Conservation (phyloP, 2,888 invertebrate genomes). For the Leptinotarsa juncta region DNA sequence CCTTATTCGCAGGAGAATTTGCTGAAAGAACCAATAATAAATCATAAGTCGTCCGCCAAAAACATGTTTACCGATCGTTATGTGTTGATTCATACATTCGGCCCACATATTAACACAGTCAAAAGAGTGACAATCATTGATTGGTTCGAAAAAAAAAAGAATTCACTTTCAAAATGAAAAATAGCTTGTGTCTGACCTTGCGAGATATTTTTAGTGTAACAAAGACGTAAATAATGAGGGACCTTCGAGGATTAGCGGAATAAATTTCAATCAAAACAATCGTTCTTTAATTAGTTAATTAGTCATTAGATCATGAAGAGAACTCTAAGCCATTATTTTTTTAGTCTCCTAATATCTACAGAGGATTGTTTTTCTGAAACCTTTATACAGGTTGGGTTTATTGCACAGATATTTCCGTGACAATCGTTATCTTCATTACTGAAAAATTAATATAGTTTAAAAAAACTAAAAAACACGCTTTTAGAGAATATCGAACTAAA, state of each 20-base stretch:
- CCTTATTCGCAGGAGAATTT: slow-evolving; percentile 66
- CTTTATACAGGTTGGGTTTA: no score
- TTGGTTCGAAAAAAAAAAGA: slow-evolving; percentile 9
- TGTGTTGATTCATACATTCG: slow-evolving; percentile 8
- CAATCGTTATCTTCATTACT: no score
- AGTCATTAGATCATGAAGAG: neutral
- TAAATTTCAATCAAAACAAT: neutral
- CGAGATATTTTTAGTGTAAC: slow-evolving; percentile 13
- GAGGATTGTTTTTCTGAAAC: no score
- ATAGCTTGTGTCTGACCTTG: slow-evolving; percentile 25
- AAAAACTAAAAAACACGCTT: no score
- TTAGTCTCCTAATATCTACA: no score
- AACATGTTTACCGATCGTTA: slow-evolving; percentile 12
- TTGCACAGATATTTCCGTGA: no score
- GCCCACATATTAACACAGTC: slow-evolving; percentile 16
- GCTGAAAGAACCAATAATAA: slow-evolving; percentile 61
- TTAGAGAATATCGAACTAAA: no score
- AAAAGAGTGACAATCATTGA: slow-evolving; percentile 25
- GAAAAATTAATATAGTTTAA: no score
- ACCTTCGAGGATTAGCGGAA: neutral
- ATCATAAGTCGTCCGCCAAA: slow-evolving; percentile 21
- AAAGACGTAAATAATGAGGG: slow-evolving; percentile 8
- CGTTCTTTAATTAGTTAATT: neutral
- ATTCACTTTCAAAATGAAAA: slow-evolving; percentile 18
- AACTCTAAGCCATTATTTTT: neutral